Percentiles rank a stretch among this genome's conserved stretches.
Evolutionary conservation across 2,797 vertebrate species (phyloP).

Genomic region (Harpagifer antarcticus): DNA sequence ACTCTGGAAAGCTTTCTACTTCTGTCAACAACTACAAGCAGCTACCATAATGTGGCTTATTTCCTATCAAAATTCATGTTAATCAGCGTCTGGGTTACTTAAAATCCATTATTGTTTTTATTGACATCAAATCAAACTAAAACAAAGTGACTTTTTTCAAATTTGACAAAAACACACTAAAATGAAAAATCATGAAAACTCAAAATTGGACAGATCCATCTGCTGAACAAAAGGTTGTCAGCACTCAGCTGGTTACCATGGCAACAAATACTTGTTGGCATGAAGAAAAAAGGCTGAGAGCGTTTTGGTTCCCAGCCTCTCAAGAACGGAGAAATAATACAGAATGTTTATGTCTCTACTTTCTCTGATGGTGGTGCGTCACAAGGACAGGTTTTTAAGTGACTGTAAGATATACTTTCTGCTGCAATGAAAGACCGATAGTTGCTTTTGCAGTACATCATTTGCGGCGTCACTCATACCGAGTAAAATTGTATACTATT

Average conservation of each 20-base stretch:
- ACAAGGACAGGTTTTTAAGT: slow-evolving; percentile 2
- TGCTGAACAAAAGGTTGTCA: slow-evolving; percentile 31
- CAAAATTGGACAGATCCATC: slow-evolving; percentile 9
- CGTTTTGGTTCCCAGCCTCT: slow-evolving; percentile 12
- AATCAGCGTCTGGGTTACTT: slow-evolving; percentile 7
- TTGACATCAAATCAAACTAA: slow-evolving; percentile 22
- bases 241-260: slow-evolving; percentile 37
- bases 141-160: slow-evolving; percentile 13
- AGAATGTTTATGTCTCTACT: neutral
- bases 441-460: too few species aligned
- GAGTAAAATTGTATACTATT: too few species aligned
- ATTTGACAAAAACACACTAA: slow-evolving; percentile 1
- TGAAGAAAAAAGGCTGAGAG: neutral
- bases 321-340: slow-evolving; percentile 8
- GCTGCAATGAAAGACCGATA: neutral
- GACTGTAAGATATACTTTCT: neutral
- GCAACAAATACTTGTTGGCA: slow-evolving; percentile 25
- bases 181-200: neutral
- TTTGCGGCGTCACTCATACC: too few species aligned
- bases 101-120: neutral
- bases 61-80: neutral
- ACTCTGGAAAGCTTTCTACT: neutral
- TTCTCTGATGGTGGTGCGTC: slow-evolving; percentile 2
- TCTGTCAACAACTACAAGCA: neutral
- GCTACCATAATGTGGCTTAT: neutral